Conservation (phyloP, 92 coral and sea anemone genomes). For the Zoanthus gigantus region DNA sequence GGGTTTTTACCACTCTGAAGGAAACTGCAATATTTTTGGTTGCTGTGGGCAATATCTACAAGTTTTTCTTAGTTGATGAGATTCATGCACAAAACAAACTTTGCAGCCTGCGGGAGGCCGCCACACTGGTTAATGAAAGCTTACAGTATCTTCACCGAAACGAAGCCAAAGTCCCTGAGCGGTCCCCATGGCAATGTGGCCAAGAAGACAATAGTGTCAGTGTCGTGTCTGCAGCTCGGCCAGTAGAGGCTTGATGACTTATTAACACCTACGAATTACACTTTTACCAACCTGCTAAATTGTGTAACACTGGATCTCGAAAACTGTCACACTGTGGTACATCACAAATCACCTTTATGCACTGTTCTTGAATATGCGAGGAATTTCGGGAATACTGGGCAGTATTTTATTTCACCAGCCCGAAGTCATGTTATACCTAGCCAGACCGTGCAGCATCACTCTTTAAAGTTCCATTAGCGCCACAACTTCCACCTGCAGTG, state of each 20-base stretch:
- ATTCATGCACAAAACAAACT: slow-evolving; percentile 19
- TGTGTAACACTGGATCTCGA: slow-evolving; percentile 26
- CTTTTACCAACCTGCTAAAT: neutral
- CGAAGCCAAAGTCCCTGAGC: slow-evolving; percentile 29
- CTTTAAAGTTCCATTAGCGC: slow-evolving; percentile 14
- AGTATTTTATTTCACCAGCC: slow-evolving; percentile 19
- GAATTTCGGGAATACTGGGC: slow-evolving; percentile 37
- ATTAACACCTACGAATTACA: neutral
- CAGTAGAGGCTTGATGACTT: neutral
- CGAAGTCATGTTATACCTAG: slow-evolving; percentile 36
- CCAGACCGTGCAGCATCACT: slow-evolving; percentile 46
- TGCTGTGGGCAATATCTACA: slow-evolving; percentile 35
- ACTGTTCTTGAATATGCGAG: slow-evolving; percentile 44
- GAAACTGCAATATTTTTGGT: slow-evolving; percentile 30
- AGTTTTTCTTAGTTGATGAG: slow-evolving; percentile 29
- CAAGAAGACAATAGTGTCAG: slow-evolving; percentile 40
- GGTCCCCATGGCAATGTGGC: slow-evolving; percentile 43
- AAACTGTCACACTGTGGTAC: slow-evolving; percentile 49
- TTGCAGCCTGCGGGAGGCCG: slow-evolving; percentile 45
- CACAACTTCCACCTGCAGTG: neutral
- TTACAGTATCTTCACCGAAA: neutral
- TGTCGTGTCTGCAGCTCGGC: slow-evolving; percentile 16
- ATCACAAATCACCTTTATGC: slow-evolving; percentile 61
- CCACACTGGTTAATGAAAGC: slow-evolving; percentile 35
- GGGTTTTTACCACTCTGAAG: slow-evolving; percentile 33